Evolutionary conservation across 2,888 invertebrate species (phyloP).

Genomic region (Rambutsinella grinnellia): DNA sequence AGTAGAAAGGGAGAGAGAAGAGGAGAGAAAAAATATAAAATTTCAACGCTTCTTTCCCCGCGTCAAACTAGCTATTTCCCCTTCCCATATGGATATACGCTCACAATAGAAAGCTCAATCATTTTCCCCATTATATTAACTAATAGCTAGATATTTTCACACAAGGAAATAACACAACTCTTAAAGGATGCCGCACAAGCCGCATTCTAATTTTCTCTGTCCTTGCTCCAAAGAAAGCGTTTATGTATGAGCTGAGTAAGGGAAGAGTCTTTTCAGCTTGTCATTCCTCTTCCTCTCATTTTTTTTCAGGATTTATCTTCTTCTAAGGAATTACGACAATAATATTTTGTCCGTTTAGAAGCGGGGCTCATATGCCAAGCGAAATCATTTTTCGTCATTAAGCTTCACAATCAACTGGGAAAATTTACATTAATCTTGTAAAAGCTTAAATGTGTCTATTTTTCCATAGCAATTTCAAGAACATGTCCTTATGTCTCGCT

Average conservation of each 20-base stretch:
- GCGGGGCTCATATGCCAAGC: slow-evolving; percentile 35
- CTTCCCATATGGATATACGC: neutral
- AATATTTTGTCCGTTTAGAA: slow-evolving; percentile 53
- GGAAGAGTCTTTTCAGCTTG: slow-evolving; percentile 41
- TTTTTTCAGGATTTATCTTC: slow-evolving; percentile 37
- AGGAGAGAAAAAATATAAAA: slow-evolving; percentile 4
- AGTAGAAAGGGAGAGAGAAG: neutral
- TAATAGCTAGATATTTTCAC: neutral
- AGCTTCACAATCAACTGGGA: slow-evolving; percentile 50
- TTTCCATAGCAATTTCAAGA: neutral
- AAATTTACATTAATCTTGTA: slow-evolving; percentile 57
- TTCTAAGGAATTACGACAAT: slow-evolving; percentile 40
- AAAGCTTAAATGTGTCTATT: slow-evolving; percentile 48
- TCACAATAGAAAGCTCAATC: neutral
- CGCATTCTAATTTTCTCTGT: slow-evolving; percentile 50
- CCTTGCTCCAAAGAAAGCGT: slow-evolving; percentile 17
- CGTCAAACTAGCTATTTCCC: neutral
- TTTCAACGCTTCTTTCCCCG: neutral
- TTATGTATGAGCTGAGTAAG: slow-evolving; percentile 1
- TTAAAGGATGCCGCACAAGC: slow-evolving; percentile 40
- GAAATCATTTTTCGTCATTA: slow-evolving; percentile 60
- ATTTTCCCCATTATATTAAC: neutral
- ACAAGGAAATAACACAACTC: slow-evolving; percentile 5
- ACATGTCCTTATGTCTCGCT: neutral
- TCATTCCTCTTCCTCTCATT: slow-evolving; percentile 47